A percentile compares a stretch with the other conserved stretches of the same genome.
Evolutionary conservation across 1,140 invertebrate species (phyloP).

Genomic region (Zaprionus nigranus): DNA sequence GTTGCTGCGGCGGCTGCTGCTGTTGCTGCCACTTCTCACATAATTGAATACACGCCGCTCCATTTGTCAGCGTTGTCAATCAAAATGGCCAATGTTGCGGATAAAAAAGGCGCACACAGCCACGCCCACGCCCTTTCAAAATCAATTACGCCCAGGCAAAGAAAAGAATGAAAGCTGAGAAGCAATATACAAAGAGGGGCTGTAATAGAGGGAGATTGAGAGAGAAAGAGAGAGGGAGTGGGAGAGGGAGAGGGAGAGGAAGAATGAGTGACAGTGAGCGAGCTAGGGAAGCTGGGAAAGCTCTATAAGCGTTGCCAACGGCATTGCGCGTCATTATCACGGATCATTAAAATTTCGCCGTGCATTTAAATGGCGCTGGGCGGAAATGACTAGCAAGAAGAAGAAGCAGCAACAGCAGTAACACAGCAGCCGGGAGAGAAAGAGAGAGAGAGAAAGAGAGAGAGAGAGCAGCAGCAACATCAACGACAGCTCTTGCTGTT

Average conservation of each 20-base stretch:
- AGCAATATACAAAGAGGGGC: not conserved
- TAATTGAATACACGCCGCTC: slow-evolving; percentile 62
- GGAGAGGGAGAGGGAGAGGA: not conserved
- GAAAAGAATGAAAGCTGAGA: not conserved
- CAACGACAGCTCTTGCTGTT: not conserved
- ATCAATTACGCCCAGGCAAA: slow-evolving; percentile 39
- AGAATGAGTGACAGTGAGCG: too few species aligned
- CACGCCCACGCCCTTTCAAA: slow-evolving; percentile 23
- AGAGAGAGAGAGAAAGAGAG: slow-evolving; percentile 16
- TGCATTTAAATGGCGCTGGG: slow-evolving; percentile 45
- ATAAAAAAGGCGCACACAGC: slow-evolving; percentile 18
- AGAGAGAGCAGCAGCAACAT: slow-evolving; percentile 21
- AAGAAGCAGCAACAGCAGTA: slow-evolving; percentile 14
- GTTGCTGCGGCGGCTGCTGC: slow-evolving; percentile 8
- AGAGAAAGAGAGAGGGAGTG: not conserved
- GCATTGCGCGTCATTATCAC: slow-evolving; percentile 75
- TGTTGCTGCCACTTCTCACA: slow-evolving; percentile 49
- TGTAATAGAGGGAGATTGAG: not conserved
- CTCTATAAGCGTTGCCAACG: slow-evolving; percentile 58
- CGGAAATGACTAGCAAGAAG: slow-evolving; percentile 61
- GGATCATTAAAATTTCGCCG: slow-evolving; percentile 79
- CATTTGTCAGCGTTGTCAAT: slow-evolving; percentile 77
- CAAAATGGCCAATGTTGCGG: slow-evolving; percentile 43
- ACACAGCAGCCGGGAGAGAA: slow-evolving; percentile 24
- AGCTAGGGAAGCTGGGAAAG: not conserved